A percentile compares a stretch with the other conserved stretches of the same genome.
These are phyloP conservation scores for Helarctos malayanus DNA, from an alignment of 2,797 vertebrate species.

Conservation along the genomic window DNA sequence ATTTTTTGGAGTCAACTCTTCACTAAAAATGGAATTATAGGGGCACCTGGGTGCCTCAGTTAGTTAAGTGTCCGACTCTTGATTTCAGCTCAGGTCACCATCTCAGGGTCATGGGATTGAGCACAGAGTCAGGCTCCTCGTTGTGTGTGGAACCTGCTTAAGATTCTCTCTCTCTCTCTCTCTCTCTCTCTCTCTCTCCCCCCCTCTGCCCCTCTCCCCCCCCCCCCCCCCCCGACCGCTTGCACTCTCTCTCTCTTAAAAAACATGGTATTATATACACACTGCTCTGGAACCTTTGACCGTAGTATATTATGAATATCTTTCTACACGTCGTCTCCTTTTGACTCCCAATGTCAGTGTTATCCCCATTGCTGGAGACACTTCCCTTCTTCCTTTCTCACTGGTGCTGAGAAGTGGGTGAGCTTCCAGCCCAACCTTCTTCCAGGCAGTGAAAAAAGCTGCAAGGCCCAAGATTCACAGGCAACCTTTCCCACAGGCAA, in stretches of 20 bases:
- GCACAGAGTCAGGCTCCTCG: neutral
- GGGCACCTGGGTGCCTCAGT: neutral
- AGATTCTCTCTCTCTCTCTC: neutral
- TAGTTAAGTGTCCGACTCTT: neutral
- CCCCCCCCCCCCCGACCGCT: too few relatives aligned
- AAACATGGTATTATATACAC: neutral
- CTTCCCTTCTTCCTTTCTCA: neutral
- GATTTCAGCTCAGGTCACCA: neutral
- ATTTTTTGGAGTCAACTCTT: neutral
- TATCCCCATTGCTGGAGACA: neutral
- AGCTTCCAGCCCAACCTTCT: neutral
- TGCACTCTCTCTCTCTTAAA: neutral
- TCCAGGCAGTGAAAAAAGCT: neutral
- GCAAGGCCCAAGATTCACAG: neutral
- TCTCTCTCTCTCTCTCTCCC: neutral
- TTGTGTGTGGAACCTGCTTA: neutral
- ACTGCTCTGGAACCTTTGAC: neutral
- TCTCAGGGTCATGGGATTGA: neutral
- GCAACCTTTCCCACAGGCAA: neutral
- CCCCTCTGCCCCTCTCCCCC: too few relatives aligned
- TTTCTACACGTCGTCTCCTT: neutral
- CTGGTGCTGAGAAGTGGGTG: neutral
- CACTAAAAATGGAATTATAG: neutral
- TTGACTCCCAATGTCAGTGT: neutral
- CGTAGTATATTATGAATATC: neutral